phyloP scores from a whole-genome alignment of 2,797 vertebrate species.

The Enteromius paludinosus region DNA sequence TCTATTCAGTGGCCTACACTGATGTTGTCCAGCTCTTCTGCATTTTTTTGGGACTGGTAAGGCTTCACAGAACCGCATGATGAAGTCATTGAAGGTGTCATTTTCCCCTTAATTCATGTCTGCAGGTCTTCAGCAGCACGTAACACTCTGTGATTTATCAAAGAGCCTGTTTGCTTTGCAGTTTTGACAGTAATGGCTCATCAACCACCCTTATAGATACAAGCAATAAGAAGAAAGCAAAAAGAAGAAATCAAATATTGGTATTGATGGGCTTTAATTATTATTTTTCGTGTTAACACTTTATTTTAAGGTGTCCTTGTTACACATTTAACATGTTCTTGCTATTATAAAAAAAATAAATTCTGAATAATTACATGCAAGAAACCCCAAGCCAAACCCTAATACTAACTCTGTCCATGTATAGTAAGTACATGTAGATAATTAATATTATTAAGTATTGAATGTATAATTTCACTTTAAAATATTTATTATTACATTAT shows the following conservation, averaged over 20 bases:
- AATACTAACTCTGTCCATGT: too few relatives aligned
- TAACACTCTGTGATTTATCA: constrained; percentile 5
- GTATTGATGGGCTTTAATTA: neutral
- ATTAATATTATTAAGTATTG: too few relatives aligned
- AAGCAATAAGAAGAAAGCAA: neutral
- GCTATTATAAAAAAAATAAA: too few relatives aligned
- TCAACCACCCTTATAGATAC: constrained; percentile 20
- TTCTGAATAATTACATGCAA: too few relatives aligned
- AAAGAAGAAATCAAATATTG: neutral
- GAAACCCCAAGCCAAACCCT: too few relatives aligned
- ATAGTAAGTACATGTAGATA: too few relatives aligned
- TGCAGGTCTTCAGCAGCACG: neutral
- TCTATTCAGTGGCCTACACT: constrained; percentile 97
- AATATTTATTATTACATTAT: neutral
- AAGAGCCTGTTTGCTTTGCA: neutral
- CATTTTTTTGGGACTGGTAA: constrained; percentile 94
- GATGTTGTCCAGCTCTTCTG: constrained; percentile 98
- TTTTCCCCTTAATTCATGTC: neutral
- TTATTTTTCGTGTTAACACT: neutral
- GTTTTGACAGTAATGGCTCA: constrained; percentile 4
- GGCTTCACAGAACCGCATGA: neutral
- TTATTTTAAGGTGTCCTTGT: too few relatives aligned
- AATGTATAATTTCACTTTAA: too few relatives aligned
- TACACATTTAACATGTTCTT: too few relatives aligned
- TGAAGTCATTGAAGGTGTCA: neutral